Conservation (phyloP, 1,140 invertebrate genomes). For the Caligus rogercresseyi region DNA sequence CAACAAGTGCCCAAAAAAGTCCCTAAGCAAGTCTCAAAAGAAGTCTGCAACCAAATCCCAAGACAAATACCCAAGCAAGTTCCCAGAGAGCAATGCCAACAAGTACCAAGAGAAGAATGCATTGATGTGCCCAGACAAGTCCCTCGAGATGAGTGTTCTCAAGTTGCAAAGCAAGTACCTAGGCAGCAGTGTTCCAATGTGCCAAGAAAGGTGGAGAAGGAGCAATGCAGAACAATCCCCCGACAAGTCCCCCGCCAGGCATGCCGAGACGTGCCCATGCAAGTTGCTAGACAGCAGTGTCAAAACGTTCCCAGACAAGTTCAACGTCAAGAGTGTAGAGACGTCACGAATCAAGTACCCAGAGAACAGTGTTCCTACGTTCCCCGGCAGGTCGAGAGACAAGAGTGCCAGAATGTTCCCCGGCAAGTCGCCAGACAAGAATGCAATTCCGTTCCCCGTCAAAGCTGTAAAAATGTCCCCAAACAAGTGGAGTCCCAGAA, state of each 20-base stretch:
- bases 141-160: conserved; percentile 7
- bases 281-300: conserved; percentile 8
- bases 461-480: conserved; percentile 11
- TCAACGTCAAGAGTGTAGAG: conserved; percentile 11
- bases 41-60: conserved; percentile 10
- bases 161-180: conserved; percentile 12
- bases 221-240: conserved; percentile 7
- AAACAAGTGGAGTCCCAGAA: conserved; percentile 7
- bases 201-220: neutral
- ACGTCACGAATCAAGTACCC: conserved; percentile 1
- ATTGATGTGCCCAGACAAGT: conserved; percentile 16
- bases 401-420: conserved; percentile 9
- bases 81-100: conserved; percentile 2
- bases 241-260: conserved; percentile 2
- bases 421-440: conserved; percentile 13
- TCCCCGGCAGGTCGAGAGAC: neutral
- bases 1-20: conserved; percentile 11
- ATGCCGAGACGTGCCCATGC: conserved; percentile 9
- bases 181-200: conserved; percentile 16
- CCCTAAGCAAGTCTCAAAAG: conserved; percentile 4
- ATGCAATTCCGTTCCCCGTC: conserved; percentile 14
- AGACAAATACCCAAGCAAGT: conserved; percentile 6
- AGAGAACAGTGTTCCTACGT: neutral
- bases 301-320: conserved; percentile 15
- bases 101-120: conserved; percentile 12